These are phyloP conservation scores for Hymenopus coronatus DNA, from an alignment of 2,888 invertebrate species.

Conservation along the genomic window DNA sequence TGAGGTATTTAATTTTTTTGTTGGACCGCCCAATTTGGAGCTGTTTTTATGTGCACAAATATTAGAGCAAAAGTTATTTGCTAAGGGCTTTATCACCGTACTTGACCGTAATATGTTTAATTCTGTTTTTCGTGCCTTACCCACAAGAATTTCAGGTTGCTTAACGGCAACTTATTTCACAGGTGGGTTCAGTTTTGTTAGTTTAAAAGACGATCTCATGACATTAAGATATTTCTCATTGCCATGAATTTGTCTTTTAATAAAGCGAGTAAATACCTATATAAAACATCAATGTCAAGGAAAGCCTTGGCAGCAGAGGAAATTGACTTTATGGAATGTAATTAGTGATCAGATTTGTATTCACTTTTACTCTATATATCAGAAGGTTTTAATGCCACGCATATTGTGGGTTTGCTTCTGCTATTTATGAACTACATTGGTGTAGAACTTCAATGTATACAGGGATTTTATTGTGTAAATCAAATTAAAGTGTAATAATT, in stretches of 20 bases:
- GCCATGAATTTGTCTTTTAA: not conserved
- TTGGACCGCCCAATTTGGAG: not conserved
- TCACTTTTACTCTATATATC: no score
- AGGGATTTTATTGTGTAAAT: no score
- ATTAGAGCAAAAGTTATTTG: not conserved
- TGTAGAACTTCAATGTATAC: no score
- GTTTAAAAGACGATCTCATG: not conserved
- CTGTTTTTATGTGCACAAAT: not conserved
- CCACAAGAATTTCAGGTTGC: slow-evolving; percentile 42
- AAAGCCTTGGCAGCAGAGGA: no score
- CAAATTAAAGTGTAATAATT: no score
- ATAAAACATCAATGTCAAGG: no score
- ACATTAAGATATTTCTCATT: not conserved
- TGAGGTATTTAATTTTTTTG: not conserved
- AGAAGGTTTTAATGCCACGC: no score
- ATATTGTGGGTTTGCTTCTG: no score
- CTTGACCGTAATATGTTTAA: slow-evolving; percentile 23
- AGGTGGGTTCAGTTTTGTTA: slow-evolving; percentile 39
- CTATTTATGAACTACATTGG: no score
- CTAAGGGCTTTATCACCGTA: not conserved
- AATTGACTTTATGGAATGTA: no score
- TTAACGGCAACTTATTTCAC: slow-evolving; percentile 43
- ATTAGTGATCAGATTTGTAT: no score
- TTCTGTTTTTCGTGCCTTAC: slow-evolving; percentile 39
- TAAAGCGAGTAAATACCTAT: not conserved